Evolutionary conservation across 2,888 invertebrate genomes (phyloP).

Genomic region (Exocentrus adspersus): DNA sequence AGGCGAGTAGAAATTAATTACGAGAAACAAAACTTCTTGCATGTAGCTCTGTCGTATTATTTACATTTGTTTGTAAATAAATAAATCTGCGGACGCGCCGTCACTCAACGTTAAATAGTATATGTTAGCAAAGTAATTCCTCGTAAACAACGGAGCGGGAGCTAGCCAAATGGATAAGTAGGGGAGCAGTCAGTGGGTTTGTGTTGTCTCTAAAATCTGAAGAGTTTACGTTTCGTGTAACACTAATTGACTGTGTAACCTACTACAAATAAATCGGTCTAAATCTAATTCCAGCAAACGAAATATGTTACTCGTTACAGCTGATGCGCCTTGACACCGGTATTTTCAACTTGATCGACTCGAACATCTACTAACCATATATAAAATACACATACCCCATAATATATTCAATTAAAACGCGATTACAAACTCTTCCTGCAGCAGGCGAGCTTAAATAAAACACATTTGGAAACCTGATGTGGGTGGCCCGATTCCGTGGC

Average conservation of each 20-base stretch:
- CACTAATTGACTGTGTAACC: conserved; percentile 53
- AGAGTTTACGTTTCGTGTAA: conserved; percentile 50
- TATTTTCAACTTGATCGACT: no score
- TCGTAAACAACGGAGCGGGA: conserved; percentile 29
- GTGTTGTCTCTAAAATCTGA: conserved; percentile 40
- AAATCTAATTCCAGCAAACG: conserved; percentile 50
- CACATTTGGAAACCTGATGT: conserved; percentile 12
- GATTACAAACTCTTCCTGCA: not conserved
- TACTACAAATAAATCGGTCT: conserved; percentile 51
- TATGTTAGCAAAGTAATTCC: conserved; percentile 20
- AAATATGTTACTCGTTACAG: conserved; percentile 47
- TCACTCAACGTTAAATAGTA: conserved; percentile 13
- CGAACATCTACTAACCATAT: no score
- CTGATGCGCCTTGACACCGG: conserved; percentile 23
- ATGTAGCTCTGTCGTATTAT: no score
- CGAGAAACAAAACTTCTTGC: not conserved
- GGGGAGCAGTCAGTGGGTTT: conserved; percentile 29
- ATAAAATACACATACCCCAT: no score
- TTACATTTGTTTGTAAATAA: conserved; percentile 4
- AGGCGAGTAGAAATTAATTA: not conserved
- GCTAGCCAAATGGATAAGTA: conserved; percentile 38
- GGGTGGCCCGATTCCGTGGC: conserved; percentile 23
- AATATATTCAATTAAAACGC: no score
- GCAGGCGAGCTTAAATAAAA: not conserved
- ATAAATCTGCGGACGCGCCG: conserved; percentile 2